phyloP scores from a whole-genome alignment of 1,140 invertebrate genomes.

The Calephelis virginiensis region DNA sequence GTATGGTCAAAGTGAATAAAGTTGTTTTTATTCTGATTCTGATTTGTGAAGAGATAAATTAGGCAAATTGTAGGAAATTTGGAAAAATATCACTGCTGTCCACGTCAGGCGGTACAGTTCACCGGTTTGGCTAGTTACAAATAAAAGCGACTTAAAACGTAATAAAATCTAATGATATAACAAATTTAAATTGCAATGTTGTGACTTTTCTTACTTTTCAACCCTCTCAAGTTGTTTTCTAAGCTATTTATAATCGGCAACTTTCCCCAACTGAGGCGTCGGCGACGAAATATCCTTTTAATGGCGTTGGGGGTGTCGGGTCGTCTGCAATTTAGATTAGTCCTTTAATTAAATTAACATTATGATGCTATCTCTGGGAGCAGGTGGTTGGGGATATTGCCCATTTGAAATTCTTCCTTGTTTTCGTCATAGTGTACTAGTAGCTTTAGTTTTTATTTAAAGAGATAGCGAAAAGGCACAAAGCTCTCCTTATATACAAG shows the following conservation, averaged over 20 bases:
- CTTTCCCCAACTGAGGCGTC: constrained; percentile 58
- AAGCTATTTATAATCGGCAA: constrained; percentile 68
- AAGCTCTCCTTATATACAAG: too few relatives aligned
- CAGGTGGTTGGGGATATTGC: constrained; percentile 70
- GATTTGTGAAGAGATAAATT: too few relatives aligned
- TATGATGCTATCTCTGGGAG: constrained; percentile 73
- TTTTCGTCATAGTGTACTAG: constrained; percentile 17
- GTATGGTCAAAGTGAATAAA: too few relatives aligned
- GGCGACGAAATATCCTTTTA: constrained; percentile 72
- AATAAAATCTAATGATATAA: neutral
- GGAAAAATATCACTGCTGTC: too few relatives aligned
- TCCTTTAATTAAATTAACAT: constrained; percentile 79
- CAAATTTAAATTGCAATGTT: constrained; percentile 15
- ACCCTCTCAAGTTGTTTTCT: constrained; percentile 43
- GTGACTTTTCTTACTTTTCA: constrained; percentile 10
- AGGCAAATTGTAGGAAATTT: too few relatives aligned
- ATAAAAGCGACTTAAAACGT: neutral
- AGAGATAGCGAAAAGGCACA: neutral
- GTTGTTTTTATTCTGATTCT: too few relatives aligned
- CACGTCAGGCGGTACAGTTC: too few relatives aligned
- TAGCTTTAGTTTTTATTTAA: neutral
- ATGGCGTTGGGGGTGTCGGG: constrained; percentile 67
- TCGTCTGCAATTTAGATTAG: constrained; percentile 78
- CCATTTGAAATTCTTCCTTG: constrained; percentile 53
- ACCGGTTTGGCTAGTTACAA: too few relatives aligned